phyloP scores from a whole-genome alignment of 2,113 vertebrate species.

The Myocastor coypus region DNA sequence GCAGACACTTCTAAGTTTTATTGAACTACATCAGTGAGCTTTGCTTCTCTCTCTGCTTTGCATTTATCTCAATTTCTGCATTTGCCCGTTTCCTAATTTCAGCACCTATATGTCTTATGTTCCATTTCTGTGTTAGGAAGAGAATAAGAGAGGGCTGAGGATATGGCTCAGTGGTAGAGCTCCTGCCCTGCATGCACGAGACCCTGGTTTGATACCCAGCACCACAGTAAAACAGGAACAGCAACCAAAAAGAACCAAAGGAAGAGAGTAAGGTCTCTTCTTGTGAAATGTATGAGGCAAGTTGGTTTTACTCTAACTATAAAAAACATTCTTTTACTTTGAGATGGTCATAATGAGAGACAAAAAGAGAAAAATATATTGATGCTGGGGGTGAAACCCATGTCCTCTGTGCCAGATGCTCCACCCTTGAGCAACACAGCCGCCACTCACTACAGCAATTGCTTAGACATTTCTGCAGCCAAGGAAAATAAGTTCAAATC shows the following conservation, averaged over 20 bases:
- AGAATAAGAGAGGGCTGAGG: too few relatives aligned
- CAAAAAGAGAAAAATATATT: background rate
- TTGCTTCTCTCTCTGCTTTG: background rate
- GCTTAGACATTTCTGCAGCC: background rate
- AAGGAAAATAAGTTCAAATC: background rate
- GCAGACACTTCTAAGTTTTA: background rate
- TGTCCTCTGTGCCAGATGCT: background rate
- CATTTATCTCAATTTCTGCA: background rate
- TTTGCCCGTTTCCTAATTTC: conserved; percentile 29
- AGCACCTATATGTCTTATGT: background rate
- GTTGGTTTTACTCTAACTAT: background rate
- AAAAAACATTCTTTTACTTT: background rate
- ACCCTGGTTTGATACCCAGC: too few relatives aligned
- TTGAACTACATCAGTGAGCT: background rate
- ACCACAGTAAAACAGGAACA: too few relatives aligned
- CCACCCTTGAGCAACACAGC: background rate
- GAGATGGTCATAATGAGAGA: background rate
- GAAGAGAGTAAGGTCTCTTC: background rate
- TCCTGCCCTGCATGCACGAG: too few relatives aligned
- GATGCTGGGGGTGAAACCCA: background rate
- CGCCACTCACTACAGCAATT: background rate
- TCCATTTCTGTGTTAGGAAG: background rate
- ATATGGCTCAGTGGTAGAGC: too few relatives aligned
- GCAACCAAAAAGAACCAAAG: too few relatives aligned
- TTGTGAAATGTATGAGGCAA: background rate